These are phyloP conservation scores for Tragelaphus buxtoni DNA, from an alignment of 2,113 vertebrate genomes.

Conservation along the genomic window DNA sequence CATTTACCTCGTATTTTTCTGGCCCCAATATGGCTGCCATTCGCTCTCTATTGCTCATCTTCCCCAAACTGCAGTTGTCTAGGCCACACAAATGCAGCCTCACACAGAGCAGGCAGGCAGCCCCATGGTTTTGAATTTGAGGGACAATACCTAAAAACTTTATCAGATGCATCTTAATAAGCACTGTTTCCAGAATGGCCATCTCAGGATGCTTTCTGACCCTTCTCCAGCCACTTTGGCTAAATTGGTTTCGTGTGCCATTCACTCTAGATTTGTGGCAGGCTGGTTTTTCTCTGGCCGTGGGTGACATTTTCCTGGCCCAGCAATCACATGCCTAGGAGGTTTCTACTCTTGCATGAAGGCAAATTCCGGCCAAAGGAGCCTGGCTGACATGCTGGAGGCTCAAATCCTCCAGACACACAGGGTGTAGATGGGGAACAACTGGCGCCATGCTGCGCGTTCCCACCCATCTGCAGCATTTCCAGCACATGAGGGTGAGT, in stretches of 20 bases:
- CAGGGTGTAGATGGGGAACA: slow-evolving; percentile 41
- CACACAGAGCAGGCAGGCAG: not conserved
- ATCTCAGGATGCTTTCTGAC: not conserved
- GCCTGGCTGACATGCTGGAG: slow-evolving; percentile 61
- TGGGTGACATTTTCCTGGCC: slow-evolving; percentile 74
- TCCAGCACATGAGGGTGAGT: slow-evolving; percentile 20
- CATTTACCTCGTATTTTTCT: slow-evolving; percentile 11
- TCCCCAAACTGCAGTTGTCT: not conserved
- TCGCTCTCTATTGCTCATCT: not conserved
- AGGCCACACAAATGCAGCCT: not conserved
- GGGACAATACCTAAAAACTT: not conserved
- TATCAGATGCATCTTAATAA: not conserved
- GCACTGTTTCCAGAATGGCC: not conserved
- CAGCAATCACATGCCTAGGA: slow-evolving; percentile 55
- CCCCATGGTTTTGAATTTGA: not conserved
- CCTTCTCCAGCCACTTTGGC: slow-evolving; percentile 19
- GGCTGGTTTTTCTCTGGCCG: slow-evolving; percentile 67
- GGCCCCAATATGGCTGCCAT: not conserved
- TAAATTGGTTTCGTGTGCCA: slow-evolving; percentile 67
- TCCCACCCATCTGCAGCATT: slow-evolving; percentile 49
- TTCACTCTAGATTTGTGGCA: slow-evolving; percentile 31
- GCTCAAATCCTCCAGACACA: slow-evolving; percentile 49
- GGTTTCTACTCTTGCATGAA: slow-evolving; percentile 63
- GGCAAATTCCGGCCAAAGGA: slow-evolving; percentile 59
- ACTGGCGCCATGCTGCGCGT: slow-evolving; percentile 46